Evolutionary conservation across 2,888 invertebrate genomes (phyloP).

Genomic region (Galeopsomyia nigrocyanea): DNA sequence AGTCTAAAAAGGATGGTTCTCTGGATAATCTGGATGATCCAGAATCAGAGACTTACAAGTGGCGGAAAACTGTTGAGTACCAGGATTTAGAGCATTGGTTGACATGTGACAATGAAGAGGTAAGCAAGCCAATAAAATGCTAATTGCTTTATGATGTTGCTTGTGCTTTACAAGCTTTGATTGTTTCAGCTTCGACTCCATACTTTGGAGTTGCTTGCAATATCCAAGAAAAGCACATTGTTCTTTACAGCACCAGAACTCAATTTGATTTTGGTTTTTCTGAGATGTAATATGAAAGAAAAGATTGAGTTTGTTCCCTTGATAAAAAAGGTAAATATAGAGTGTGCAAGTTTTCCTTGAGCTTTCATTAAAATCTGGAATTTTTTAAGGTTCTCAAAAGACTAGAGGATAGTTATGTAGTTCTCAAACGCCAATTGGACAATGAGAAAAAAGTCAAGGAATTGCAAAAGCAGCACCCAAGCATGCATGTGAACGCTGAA

Average conservation of each 20-base stretch:
- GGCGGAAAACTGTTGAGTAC: slow-evolving; percentile 73
- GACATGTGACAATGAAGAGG: slow-evolving; percentile 74
- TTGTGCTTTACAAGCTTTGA: slow-evolving; percentile 33
- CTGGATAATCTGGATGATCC: slow-evolving; percentile 54
- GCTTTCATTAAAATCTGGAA: neutral
- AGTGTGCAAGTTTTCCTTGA: neutral
- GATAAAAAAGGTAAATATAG: slow-evolving; percentile 77
- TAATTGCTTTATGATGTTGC: neutral
- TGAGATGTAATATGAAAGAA: slow-evolving; percentile 79
- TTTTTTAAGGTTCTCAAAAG: slow-evolving; percentile 68
- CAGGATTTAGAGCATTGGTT: slow-evolving; percentile 72
- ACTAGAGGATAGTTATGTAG: slow-evolving; percentile 69
- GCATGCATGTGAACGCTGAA: neutral
- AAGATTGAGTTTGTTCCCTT: slow-evolving; percentile 78
- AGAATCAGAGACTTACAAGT: slow-evolving; percentile 59
- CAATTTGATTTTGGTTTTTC: slow-evolving; percentile 73
- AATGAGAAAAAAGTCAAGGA: slow-evolving; percentile 53
- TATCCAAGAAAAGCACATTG: slow-evolving; percentile 82
- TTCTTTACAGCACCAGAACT: slow-evolving; percentile 75
- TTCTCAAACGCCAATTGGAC: slow-evolving; percentile 52
- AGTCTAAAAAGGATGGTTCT: slow-evolving; percentile 54
- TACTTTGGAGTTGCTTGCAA: slow-evolving; percentile 79
- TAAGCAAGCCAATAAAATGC: slow-evolving; percentile 58
- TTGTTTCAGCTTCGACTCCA: slow-evolving; percentile 76
- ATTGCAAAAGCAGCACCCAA: slow-evolving; percentile 41